phyloP scores from a whole-genome alignment of 2,113 vertebrate genomes.

The Oryzias curvinotus region DNA sequence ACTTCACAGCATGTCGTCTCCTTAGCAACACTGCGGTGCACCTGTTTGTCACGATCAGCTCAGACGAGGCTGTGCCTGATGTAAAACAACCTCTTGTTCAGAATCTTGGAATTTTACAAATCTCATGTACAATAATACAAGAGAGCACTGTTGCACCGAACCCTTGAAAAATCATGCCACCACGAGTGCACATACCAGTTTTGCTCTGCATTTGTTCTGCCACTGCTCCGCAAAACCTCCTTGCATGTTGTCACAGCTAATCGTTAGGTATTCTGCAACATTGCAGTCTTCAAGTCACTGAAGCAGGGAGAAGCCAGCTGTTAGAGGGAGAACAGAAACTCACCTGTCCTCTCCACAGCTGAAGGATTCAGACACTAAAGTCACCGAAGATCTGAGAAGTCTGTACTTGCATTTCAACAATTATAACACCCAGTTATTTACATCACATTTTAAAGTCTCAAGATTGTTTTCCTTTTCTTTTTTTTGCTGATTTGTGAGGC shows the following conservation, averaged over 20 bases:
- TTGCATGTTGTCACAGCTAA: constrained; percentile 36
- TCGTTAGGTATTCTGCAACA: constrained; percentile 32
- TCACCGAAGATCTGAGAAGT: constrained; percentile 11
- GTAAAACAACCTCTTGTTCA: constrained; percentile 19
- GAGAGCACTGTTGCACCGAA: constrained; percentile 31
- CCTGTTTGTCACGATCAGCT: too few relatives aligned
- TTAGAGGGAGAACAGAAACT: constrained; percentile 21
- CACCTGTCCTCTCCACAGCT: background rate
- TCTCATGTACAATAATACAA: constrained; percentile 37
- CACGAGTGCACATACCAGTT: constrained; percentile 4
- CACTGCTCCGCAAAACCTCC: constrained; percentile 14
- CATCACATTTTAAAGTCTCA: too few relatives aligned
- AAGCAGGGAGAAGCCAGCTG: constrained; percentile 50
- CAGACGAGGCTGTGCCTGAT: too few relatives aligned
- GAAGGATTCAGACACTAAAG: constrained; percentile 1
- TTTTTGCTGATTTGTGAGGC: too few relatives aligned
- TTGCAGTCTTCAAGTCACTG: constrained; percentile 26
- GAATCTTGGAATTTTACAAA: constrained; percentile 24
- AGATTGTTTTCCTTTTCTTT: too few relatives aligned
- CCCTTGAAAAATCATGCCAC: constrained; percentile 16
- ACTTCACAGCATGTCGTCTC: too few relatives aligned
- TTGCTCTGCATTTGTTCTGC: constrained; percentile 14
- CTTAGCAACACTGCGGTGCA: too few relatives aligned
- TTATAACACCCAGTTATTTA: too few relatives aligned
- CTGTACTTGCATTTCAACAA: background rate